These are phyloP conservation scores for Drosophila seguyi DNA, from an alignment of 1,140 invertebrate genomes.

Conservation along the genomic window DNA sequence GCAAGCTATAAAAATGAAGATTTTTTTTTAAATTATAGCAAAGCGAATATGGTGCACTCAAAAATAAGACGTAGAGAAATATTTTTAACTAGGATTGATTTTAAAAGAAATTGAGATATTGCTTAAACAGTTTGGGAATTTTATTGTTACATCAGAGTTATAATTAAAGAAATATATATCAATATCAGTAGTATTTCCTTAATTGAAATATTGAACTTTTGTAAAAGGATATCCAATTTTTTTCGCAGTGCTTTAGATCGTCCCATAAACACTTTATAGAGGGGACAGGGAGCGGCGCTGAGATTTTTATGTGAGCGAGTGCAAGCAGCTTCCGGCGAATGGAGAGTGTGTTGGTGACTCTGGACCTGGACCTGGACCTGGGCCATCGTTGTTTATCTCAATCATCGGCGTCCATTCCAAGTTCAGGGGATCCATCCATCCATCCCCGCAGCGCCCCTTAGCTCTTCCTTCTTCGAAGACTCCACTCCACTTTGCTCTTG, in stretches of 20 bases:
- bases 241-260: slow-evolving; percentile 19
- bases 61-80: neutral
- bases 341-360: slow-evolving; percentile 34
- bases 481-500: slow-evolving; percentile 12
- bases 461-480: slow-evolving; percentile 9
- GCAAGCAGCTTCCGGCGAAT: slow-evolving; percentile 73
- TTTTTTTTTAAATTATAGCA: slow-evolving; percentile 47
- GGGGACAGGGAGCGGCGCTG: slow-evolving; percentile 40
- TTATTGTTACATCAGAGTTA: neutral
- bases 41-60: slow-evolving; percentile 15
- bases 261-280: slow-evolving; percentile 44
- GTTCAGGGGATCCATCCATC: slow-evolving; percentile 31
- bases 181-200: no score
- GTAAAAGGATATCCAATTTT: neutral
- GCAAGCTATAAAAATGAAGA: slow-evolving; percentile 38
- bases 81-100: neutral
- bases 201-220: neutral
- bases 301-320: slow-evolving; percentile 49
- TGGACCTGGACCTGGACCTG: slow-evolving; percentile 43
- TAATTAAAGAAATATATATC: neutral
- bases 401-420: slow-evolving; percentile 72
- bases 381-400: slow-evolving; percentile 69
- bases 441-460: neutral
- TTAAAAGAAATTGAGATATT: neutral
- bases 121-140: neutral